phyloP scores from a whole-genome alignment of 2,113 vertebrate species.

The Pituophis catenifer region DNA sequence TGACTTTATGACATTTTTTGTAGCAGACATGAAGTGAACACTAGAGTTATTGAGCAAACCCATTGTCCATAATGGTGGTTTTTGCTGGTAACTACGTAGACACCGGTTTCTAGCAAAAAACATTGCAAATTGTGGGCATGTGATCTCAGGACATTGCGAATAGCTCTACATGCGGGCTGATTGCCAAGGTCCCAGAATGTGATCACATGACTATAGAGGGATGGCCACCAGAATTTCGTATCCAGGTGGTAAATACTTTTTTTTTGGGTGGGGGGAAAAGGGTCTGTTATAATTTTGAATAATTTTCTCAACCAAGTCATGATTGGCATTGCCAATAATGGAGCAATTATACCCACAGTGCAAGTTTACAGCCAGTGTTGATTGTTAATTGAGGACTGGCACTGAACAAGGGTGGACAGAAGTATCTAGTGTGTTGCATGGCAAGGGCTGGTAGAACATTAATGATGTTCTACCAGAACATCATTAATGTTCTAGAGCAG shows the following conservation, averaged over 20 bases:
- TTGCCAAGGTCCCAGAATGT: not conserved
- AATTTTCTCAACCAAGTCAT: not conserved
- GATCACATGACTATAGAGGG: not conserved
- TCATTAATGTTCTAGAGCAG: too few species aligned
- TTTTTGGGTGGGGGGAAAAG: too few species aligned
- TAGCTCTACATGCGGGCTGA: not conserved
- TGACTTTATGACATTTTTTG: not conserved
- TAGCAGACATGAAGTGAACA: not conserved
- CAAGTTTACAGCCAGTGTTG: not conserved
- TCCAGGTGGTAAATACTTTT: not conserved
- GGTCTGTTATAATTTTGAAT: not conserved
- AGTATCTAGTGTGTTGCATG: not conserved
- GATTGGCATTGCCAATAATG: not conserved
- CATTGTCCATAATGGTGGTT: not conserved
- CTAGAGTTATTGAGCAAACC: not conserved
- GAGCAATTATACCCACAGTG: not conserved
- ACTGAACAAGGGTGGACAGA: not conserved
- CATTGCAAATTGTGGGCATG: not conserved
- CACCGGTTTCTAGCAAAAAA: not conserved
- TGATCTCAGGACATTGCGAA: not conserved
- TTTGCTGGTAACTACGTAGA: not conserved
- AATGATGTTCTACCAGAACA: not conserved
- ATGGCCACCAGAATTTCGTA: not conserved
- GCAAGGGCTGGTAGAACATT: not conserved
- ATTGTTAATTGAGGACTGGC: not conserved